Evolutionary conservation across 2,797 vertebrate genomes (phyloP).

Genomic region (Rhynchotus rufescens): DNA sequence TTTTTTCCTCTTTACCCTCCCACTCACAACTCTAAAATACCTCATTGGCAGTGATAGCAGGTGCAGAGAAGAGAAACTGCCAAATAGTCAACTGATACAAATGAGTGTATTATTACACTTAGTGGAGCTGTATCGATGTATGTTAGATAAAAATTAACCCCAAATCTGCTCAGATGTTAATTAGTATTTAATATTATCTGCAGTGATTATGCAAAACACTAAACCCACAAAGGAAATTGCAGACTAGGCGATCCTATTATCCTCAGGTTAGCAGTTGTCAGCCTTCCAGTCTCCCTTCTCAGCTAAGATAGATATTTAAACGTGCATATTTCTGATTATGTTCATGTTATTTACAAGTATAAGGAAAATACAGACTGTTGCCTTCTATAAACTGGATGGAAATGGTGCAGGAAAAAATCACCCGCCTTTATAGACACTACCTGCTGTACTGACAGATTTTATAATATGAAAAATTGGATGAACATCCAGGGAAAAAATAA

Average conservation of each 20-base stretch:
- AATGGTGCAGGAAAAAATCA: background rate
- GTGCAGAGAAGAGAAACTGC: background rate
- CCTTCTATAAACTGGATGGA: background rate
- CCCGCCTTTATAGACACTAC: background rate
- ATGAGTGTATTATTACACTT: background rate
- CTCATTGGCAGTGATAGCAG: background rate
- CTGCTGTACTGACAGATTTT: background rate
- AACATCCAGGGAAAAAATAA: conserved; percentile 13
- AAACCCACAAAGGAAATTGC: background rate
- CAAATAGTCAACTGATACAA: background rate
- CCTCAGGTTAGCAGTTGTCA: background rate
- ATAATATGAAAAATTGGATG: background rate
- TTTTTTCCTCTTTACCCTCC: background rate
- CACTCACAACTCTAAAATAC: background rate
- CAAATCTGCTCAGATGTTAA: background rate
- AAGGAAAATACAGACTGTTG: background rate
- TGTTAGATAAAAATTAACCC: background rate
- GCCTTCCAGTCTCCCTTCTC: background rate
- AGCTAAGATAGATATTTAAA: background rate
- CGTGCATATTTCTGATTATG: background rate
- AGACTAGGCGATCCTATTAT: background rate
- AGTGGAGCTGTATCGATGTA: background rate
- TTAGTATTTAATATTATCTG: background rate
- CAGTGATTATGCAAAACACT: background rate
- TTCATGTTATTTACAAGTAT: background rate